Evolutionary conservation across 2,113 vertebrate species (phyloP), one percentile per base, ranked within the genome.

Genomic region (Oxyruncus cristatus): DNA sequence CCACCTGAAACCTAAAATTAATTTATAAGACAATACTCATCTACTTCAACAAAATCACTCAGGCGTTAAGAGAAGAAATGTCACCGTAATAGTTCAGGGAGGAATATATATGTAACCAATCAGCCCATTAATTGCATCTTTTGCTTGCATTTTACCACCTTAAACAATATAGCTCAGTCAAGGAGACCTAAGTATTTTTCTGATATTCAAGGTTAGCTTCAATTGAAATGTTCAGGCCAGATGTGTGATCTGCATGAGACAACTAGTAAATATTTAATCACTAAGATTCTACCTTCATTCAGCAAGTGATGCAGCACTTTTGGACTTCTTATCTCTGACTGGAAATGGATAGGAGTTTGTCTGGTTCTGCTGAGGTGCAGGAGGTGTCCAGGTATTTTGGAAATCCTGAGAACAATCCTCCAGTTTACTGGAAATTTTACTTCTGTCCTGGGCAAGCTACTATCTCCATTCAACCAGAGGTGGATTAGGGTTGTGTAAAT

Each of bases 41-140:
- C 80, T 75, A 53, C 52, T 92, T 81, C 58, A 92, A 65, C 39
- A 68, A 78, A 95, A 90, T 62, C 86, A 73, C 26, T 91, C 41
- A 73, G 58, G 70, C 70, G 70, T 91, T 87, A 91, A 92, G 41
- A 79, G 80, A 71, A 89, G n/a, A 94, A 95, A 96, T 89, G 49
- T 62, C 80, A 87, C 67, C 52, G 37, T 56, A 84, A 81, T 61
- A 87, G 70, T 93, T 94, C 22, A 65, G 76, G 52, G 65, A 93
- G 56, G 56, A 94, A 85, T 92, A 96, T 81, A 89, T 49, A 39
- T 75, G 28, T 72, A 93, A 86, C 85, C 70, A 94, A 39, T 39
- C 61, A 74, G 41, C 61, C 55, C 53, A 61, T 93, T 96, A 96
- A 95, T 78, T 91, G 44, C 50, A 52, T 63, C 50, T 93, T 94